Evolutionary conservation across 2,113 vertebrate genomes (phyloP), one percentile per base, ranked within the genome.

Genomic region (Panthera leo): DNA sequence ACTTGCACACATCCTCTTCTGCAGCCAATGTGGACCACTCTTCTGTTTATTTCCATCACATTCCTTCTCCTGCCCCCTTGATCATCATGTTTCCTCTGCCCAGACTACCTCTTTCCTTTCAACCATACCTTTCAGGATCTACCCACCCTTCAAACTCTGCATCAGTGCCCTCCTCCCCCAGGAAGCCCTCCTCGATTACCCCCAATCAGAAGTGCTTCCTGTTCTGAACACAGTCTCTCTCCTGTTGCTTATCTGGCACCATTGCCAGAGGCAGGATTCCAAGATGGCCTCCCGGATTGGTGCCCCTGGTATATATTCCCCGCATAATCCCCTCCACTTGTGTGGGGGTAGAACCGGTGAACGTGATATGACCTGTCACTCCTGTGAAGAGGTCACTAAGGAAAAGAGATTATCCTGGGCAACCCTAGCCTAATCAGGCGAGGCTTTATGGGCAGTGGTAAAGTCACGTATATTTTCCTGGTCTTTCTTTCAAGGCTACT

Each of bases 301-400:
- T 0, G 0, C 12, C 34, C 13, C 34, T 61, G 27, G 29, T 63
- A 12, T 19, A n/a, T 42, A 36, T 16, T n/a, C 5, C 27, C 29
- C 15, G 21, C 10, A 42, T 76, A 58, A 36, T 23, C 12, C 21
- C 63, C 36, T 65, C 21, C 25, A 23, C 63, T 53, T 51, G 61
- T 31, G 2, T 4, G 51, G 25, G 53, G 25, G 7, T 48, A 4
- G 67, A 71, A 39, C 16, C 45, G 9, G 7, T 36, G 51, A 55
- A 23, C 7, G 21, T 36, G 34, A 58, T 25, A 65, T 18, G 9
- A 42, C 63, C 14, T 93, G 34, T 48, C 31, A 67, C 19, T 53
- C 15, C 25, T 45, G 21, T 1, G 0, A 65, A 39, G 45, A 58
- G 25, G 31, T 80, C 34, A 42, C 79, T 67, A 21, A 36, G 31